Percentiles rank a stretch among this genome's conserved stretches.
phyloP scores from a whole-genome alignment of 2,797 vertebrate species.

The Myoxocephalus aenaeus region DNA sequence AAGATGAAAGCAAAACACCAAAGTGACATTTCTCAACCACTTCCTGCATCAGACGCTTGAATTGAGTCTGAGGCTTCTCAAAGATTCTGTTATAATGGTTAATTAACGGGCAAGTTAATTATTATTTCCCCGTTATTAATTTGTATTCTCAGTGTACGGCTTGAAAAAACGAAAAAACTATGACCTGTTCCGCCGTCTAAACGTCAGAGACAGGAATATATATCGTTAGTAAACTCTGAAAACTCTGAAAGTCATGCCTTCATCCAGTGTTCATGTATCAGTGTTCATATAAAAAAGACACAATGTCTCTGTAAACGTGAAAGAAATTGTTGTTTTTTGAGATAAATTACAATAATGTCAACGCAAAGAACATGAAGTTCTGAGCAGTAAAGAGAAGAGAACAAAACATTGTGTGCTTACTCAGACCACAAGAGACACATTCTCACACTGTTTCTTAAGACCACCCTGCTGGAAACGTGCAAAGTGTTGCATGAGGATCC shows the following conservation, averaged over 20 bases:
- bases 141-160: neutral
- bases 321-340: neutral
- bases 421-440: slow-evolving; percentile 21
- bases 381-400: neutral
- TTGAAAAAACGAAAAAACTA: too few species aligned
- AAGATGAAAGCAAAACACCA: slow-evolving; percentile 8
- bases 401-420: neutral
- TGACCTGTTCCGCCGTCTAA: too few species aligned
- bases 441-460: neutral
- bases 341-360: neutral
- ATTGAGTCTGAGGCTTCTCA: neutral
- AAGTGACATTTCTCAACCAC: neutral
- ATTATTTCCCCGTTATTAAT: neutral
- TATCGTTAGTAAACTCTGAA: neutral
- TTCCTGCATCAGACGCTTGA: neutral
- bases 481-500: neutral
- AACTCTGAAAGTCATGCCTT: neutral
- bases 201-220: too few species aligned
- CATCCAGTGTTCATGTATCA: neutral
- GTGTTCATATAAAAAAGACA: neutral
- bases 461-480: slow-evolving; percentile 34
- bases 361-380: neutral
- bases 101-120: neutral
- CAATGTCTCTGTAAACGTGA: neutral
- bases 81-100: neutral